Evolutionary conservation across 2,888 invertebrate species (phyloP).

Genomic region (Macropis europaea): DNA sequence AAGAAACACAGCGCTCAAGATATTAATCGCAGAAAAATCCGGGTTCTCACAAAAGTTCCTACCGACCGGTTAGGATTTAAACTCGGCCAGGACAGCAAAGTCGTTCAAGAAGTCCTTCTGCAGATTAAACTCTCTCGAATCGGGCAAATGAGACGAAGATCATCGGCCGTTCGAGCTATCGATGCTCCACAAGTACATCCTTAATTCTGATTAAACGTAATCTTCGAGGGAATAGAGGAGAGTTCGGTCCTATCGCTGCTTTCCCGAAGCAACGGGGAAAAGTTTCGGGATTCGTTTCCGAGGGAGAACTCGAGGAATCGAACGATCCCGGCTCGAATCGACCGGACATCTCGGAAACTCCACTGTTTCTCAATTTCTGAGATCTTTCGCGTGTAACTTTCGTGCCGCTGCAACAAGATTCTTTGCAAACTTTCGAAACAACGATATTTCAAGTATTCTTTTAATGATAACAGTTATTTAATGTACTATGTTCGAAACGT

Average conservation of each 20-base stretch:
- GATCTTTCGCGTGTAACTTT: conserved; percentile 3
- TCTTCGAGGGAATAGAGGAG: conserved; percentile 32
- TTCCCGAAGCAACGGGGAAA: conserved; percentile 15
- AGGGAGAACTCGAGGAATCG: conserved; percentile 28
- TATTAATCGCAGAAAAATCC: not conserved
- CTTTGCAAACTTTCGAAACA: too few species aligned
- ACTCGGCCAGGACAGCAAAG: not conserved
- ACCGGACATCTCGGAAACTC: conserved; percentile 36
- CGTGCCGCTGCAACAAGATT: too few species aligned
- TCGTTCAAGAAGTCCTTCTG: conserved; percentile 17
- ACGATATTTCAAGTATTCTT: too few species aligned
- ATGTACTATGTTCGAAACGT: too few species aligned
- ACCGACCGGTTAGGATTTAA: conserved; percentile 25
- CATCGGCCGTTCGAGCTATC: conserved; percentile 34
- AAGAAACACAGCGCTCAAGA: too few species aligned
- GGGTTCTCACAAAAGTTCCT: not conserved
- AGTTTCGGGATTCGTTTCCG: conserved; percentile 39
- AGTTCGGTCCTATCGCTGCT: conserved; percentile 20
- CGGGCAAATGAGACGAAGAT: conserved; percentile 54
- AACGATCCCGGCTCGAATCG: conserved; percentile 28
- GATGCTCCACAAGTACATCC: conserved; percentile 45
- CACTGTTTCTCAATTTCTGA: conserved; percentile 34
- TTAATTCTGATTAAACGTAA: conserved; percentile 65
- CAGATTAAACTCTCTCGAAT: conserved; percentile 52
- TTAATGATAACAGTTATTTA: too few species aligned